These are phyloP conservation scores for Ptiloglossa arizonensis DNA, from an alignment of 1,140 invertebrate species.

Conservation along the genomic window DNA sequence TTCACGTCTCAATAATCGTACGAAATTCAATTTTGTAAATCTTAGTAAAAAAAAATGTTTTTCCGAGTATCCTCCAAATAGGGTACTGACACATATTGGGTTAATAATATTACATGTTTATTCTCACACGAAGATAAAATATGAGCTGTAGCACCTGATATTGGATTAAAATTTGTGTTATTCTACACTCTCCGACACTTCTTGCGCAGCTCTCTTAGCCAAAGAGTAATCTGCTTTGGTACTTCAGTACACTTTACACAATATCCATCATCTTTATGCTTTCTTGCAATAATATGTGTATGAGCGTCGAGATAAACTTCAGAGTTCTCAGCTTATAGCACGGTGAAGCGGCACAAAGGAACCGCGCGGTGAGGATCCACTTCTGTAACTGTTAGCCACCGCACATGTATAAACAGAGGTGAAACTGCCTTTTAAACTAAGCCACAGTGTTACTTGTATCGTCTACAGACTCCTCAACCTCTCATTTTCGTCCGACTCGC, in stretches of 20 bases:
- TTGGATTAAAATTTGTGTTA: too few relatives aligned
- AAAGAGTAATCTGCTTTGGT: not conserved
- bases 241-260: not conserved
- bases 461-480: conserved; percentile 46
- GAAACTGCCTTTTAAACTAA: conserved; percentile 61
- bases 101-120: too few relatives aligned
- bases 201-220: too few relatives aligned
- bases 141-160: too few relatives aligned
- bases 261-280: not conserved
- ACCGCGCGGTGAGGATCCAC: conserved; percentile 9
- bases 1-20: too few relatives aligned
- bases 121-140: too few relatives aligned
- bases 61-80: too few relatives aligned
- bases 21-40: too few relatives aligned
- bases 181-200: too few relatives aligned
- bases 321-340: not conserved
- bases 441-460: conserved; percentile 57
- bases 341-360: conserved; percentile 39
- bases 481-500: conserved; percentile 53
- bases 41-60: too few relatives aligned
- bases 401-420: conserved; percentile 62
- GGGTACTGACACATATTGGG: too few relatives aligned
- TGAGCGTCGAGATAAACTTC: not conserved
- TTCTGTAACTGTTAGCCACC: conserved; percentile 51
- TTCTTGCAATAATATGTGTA: conserved; percentile 1